Evolutionary conservation across 2,888 invertebrate species (phyloP).

Genomic region (Bembecia ichneumoniformis): DNA sequence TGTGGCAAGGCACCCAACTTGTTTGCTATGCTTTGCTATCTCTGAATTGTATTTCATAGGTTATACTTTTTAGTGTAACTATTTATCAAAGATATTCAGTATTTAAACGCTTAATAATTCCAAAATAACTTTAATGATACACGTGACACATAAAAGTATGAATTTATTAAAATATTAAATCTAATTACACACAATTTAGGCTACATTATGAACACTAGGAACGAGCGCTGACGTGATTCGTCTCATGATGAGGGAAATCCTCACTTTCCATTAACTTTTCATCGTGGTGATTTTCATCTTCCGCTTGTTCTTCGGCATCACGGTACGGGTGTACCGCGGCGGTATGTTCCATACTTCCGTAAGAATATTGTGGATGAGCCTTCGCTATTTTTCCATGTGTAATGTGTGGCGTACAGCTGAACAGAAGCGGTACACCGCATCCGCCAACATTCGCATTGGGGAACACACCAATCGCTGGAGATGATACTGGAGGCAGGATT

Average conservation of each 20-base stretch:
- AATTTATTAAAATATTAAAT: neutral
- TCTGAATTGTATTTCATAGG: too few relatives aligned
- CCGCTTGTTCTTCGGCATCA: conserved; percentile 24
- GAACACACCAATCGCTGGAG: conserved; percentile 42
- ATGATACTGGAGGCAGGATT: conserved; percentile 13
- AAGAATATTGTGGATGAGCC: conserved; percentile 19
- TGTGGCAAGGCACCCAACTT: too few relatives aligned
- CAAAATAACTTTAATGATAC: too few relatives aligned
- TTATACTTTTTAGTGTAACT: neutral
- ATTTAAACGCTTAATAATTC: neutral
- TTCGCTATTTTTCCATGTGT: conserved; percentile 38
- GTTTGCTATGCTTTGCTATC: too few relatives aligned
- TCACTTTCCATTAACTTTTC: conserved; percentile 7
- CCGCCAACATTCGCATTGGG: conserved; percentile 43
- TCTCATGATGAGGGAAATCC: neutral
- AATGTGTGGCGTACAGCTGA: conserved; percentile 54
- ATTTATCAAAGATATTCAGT: neutral
- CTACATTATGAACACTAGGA: neutral
- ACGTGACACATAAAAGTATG: neutral
- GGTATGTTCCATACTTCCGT: neutral
- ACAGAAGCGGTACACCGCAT: conserved; percentile 46
- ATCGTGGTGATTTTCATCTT: conserved; percentile 20
- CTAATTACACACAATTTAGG: neutral
- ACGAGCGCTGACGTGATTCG: neutral
- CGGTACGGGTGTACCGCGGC: conserved; percentile 25